A percentile compares a stretch with the other conserved stretches of the same genome.
Evolutionary conservation across 2,113 vertebrate genomes (phyloP).

Genomic region (Cricetomys ansorgei): DNA sequence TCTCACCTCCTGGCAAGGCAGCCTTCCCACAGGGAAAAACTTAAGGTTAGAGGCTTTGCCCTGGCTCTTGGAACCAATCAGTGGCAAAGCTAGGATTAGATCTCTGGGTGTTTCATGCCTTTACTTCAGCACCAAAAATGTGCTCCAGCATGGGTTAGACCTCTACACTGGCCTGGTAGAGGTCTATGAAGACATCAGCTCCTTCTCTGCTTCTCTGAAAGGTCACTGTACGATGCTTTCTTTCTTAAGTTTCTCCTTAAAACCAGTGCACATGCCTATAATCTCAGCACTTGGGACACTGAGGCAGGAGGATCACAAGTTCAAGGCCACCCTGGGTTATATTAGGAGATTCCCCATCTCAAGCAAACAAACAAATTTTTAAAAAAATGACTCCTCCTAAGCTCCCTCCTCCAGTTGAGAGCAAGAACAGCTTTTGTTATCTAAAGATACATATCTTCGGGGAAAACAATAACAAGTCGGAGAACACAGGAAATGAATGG

Average conservation of each 20-base stretch:
- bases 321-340: not conserved
- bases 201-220: not conserved
- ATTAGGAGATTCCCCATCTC: not conserved
- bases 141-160: not conserved
- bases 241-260: not conserved
- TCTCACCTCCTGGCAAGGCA: not conserved
- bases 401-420: not conserved
- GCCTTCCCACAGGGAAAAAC: no score
- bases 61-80: not conserved
- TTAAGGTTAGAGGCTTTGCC: not conserved
- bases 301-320: not conserved
- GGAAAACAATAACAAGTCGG: constrained; percentile 5
- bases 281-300: not conserved
- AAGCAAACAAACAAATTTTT: not conserved
- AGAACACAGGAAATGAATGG: constrained; percentile 69
- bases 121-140: not conserved
- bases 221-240: not conserved
- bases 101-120: not conserved
- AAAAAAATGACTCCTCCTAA: not conserved
- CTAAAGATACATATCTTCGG: constrained; percentile 30
- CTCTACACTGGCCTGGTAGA: no score
- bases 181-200: rapidly evolving
- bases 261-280: not conserved
- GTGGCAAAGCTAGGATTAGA: not conserved
- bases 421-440: constrained; percentile 13